Percentiles rank a stretch among this genome's conserved stretches.
phyloP scores from a whole-genome alignment of 2,113 vertebrate genomes.

The Serilophus lunatus region DNA sequence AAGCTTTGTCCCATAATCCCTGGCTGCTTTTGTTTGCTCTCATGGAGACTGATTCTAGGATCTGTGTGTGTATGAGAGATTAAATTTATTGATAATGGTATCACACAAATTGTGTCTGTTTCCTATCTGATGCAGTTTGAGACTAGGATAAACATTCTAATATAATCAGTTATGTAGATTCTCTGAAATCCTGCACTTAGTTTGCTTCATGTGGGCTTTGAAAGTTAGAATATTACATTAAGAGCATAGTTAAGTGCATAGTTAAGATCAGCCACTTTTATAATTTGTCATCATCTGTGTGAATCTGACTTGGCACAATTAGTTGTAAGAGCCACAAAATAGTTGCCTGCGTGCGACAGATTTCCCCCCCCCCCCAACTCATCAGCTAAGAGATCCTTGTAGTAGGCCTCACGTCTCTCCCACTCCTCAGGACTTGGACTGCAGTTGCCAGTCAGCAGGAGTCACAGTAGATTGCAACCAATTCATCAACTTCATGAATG shows the following conservation, averaged over 20 bases:
- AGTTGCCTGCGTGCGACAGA: not conserved
- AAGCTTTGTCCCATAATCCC: not conserved
- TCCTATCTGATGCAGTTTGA: not conserved
- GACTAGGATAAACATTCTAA: not conserved
- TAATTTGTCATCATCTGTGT: not conserved
- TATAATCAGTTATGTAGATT: not conserved
- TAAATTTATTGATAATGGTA: not conserved
- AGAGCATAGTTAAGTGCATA: not conserved
- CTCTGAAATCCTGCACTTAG: not conserved
- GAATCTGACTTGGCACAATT: not conserved
- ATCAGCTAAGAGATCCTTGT: not conserved
- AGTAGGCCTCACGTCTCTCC: not conserved
- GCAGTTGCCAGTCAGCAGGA: not conserved
- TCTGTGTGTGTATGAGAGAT: rapidly evolving
- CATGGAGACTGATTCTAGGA: rapidly evolving
- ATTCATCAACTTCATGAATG: not conserved
- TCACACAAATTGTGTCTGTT: not conserved
- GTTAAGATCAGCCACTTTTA: not conserved
- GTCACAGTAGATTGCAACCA: not conserved
- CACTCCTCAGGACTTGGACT: not conserved
- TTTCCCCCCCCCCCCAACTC: not conserved
- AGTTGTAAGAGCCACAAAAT: not conserved
- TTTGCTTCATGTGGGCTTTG: not conserved
- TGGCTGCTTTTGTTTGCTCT: not conserved
- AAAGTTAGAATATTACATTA: not conserved